Conservation (phyloP, 2,113 vertebrate genomes). For the Poecilia latipinna region DNA sequence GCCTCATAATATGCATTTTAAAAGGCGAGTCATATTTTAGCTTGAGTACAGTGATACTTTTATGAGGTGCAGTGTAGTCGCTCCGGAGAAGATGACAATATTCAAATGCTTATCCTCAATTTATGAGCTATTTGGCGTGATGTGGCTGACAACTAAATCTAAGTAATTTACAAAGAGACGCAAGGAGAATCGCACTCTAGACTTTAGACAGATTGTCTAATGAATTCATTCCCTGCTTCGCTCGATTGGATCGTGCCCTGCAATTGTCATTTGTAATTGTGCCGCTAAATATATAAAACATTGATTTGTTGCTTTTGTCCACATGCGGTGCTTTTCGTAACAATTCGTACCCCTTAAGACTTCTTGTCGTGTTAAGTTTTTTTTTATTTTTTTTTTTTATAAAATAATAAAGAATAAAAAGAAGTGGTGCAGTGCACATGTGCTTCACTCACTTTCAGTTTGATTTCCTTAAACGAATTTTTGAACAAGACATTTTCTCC, state of each 20-base stretch:
- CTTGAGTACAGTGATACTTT: slow-evolving; percentile 52
- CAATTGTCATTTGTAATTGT: slow-evolving; percentile 20
- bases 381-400: no score
- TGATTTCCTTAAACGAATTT: no score
- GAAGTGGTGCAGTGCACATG: no score
- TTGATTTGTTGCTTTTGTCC: background rate
- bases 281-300: slow-evolving; percentile 3
- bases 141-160: slow-evolving; percentile 60
- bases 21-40: slow-evolving; percentile 60
- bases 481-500: no score
- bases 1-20: slow-evolving; percentile 59
- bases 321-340: background rate
- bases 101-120: slow-evolving; percentile 53
- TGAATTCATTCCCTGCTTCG: slow-evolving; percentile 29
- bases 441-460: no score
- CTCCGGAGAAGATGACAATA: slow-evolving; percentile 42
- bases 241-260: slow-evolving; percentile 25
- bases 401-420: no score
- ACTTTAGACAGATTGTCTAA: slow-evolving; percentile 48
- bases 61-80: slow-evolving; percentile 53
- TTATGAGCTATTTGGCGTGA: slow-evolving; percentile 54
- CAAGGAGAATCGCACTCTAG: slow-evolving; percentile 37
- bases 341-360: no score
- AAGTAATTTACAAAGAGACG: slow-evolving; percentile 48
- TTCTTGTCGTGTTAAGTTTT: no score